Percentiles rank a stretch among this genome's conserved stretches.
These are phyloP conservation scores for Notiomystis cincta DNA, from an alignment of 2,113 vertebrate genomes.

Conservation along the genomic window DNA sequence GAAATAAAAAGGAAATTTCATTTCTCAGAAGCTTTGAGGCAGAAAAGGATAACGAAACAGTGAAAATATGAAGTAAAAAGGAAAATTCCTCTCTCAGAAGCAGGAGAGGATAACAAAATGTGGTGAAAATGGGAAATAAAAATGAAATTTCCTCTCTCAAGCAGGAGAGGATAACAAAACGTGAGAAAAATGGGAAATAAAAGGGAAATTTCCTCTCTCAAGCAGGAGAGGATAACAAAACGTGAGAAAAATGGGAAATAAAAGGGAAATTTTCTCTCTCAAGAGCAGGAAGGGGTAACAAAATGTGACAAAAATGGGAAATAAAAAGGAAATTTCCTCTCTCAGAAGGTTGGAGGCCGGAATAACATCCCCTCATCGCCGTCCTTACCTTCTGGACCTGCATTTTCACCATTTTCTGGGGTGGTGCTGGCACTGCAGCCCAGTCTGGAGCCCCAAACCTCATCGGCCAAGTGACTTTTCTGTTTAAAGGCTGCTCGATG, in stretches of 20 bases:
- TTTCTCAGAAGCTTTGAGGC: too few species aligned
- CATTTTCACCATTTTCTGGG: slow-evolving; percentile 71
- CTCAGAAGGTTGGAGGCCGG: neutral
- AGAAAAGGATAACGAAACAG: too few species aligned
- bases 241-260: too few species aligned
- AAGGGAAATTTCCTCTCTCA: neutral
- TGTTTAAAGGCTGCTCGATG: neutral
- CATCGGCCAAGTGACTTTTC: slow-evolving; percentile 83
- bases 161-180: too few species aligned
- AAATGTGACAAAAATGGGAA: neutral
- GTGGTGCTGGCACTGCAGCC: slow-evolving; percentile 66
- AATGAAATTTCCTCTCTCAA: neutral
- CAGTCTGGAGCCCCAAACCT: slow-evolving; percentile 86
- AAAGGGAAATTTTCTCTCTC: neutral
- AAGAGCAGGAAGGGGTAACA: neutral
- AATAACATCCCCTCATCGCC: neutral
- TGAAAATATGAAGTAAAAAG: neutral
- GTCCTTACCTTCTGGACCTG: slow-evolving; percentile 67
- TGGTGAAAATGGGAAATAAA: neutral
- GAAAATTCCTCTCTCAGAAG: neutral
- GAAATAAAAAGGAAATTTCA: neutral
- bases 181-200: neutral
- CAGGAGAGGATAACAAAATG: neutral
- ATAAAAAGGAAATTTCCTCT: neutral
- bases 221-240: neutral